A percentile compares a stretch with the other conserved stretches of the same genome.
phyloP scores from a whole-genome alignment of 2,113 vertebrate genomes.

The Danio rerio region DNA sequence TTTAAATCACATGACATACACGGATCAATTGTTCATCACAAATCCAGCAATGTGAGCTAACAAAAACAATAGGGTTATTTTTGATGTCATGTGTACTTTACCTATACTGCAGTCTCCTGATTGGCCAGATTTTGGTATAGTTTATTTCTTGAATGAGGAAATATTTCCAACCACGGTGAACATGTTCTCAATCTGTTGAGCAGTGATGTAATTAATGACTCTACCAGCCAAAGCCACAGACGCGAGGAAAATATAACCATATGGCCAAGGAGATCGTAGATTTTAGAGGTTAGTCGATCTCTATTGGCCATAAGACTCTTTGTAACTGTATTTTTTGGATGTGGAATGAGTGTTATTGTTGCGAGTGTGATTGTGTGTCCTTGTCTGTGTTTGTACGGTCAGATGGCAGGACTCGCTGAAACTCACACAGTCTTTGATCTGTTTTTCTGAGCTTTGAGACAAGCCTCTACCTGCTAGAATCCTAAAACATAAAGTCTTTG shows the following conservation, averaged over 20 bases:
- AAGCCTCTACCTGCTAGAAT: slow-evolving; percentile 31
- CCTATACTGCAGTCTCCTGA: not conserved
- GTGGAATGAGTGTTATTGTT: not conserved
- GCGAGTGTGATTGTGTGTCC: not conserved
- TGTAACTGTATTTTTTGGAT: not conserved
- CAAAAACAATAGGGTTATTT: no score
- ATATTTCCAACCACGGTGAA: slow-evolving; percentile 64
- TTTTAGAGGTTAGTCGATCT: slow-evolving; percentile 45
- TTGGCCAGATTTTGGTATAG: slow-evolving; percentile 20
- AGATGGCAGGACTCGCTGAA: not conserved
- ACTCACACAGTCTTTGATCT: slow-evolving; percentile 43
- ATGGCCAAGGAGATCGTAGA: slow-evolving; percentile 70
- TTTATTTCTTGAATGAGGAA: slow-evolving; percentile 52
- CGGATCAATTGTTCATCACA: no score
- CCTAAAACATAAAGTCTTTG: slow-evolving; percentile 19
- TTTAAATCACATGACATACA: no score
- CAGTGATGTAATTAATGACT: slow-evolving; percentile 82
- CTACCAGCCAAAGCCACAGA: slow-evolving; percentile 72
- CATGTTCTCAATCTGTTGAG: slow-evolving; percentile 69
- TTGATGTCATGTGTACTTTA: no score
- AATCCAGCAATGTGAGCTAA: no score
- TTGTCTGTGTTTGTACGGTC: slow-evolving; percentile 6
- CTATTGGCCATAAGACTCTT: not conserved
- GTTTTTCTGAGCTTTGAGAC: slow-evolving; percentile 7
- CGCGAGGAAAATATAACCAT: slow-evolving; percentile 75